Evolutionary conservation across 2,113 vertebrate genomes (phyloP).

Genomic region (Delphinapterus leucas): DNA sequence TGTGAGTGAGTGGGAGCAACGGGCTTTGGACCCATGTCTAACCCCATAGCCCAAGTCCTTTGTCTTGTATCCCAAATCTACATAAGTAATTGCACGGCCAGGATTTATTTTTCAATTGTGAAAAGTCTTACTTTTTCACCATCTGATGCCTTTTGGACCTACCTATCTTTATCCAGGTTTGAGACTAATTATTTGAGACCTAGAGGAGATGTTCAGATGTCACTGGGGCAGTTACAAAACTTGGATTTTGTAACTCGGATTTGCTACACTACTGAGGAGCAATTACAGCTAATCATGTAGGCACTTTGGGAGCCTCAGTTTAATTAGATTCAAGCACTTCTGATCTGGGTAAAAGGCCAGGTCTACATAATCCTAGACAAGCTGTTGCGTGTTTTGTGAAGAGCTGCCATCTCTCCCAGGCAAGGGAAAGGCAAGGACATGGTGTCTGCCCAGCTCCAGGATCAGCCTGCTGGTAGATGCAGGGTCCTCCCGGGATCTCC

Average conservation of each 20-base stretch:
- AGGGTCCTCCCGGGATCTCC: not conserved
- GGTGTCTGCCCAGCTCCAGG: not conserved
- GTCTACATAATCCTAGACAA: not conserved
- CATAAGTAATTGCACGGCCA: too few relatives aligned
- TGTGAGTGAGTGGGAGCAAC: fast-evolving
- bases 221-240: not conserved
- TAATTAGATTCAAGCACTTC: slow-evolving; percentile 37
- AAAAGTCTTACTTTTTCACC: not conserved
- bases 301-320: slow-evolving; percentile 14
- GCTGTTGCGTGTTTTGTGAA: not conserved
- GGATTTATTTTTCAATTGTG: not conserved
- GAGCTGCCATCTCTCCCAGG: not conserved
- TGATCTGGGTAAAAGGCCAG: not conserved
- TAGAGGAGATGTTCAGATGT: not conserved
- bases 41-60: not conserved
- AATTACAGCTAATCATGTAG: slow-evolving; percentile 12
- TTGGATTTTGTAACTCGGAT: not conserved
- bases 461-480: not conserved
- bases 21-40: not conserved
- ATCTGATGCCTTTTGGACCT: not conserved
- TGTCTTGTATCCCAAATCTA: not conserved
- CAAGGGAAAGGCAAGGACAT: not conserved
- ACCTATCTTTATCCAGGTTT: not conserved
- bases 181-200: slow-evolving; percentile 15
- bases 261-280: not conserved